Percentiles rank a stretch among this genome's conserved stretches.
These are phyloP conservation scores for Rhinogobius similis DNA, from an alignment of 2,113 vertebrate species.

Conservation along the genomic window DNA sequence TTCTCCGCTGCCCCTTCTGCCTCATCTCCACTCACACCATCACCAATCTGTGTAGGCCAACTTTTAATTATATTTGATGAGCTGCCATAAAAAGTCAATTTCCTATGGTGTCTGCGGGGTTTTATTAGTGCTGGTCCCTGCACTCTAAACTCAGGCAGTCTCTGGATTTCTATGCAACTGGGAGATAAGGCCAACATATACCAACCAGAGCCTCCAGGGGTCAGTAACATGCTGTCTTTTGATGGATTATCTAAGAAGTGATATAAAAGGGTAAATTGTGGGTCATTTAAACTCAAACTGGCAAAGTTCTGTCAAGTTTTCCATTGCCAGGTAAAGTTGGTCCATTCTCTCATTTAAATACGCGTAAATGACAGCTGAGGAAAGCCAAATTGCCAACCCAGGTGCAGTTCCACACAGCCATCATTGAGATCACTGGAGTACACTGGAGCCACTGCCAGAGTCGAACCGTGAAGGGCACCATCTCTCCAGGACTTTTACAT, in stretches of 20 bases:
- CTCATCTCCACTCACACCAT: constrained; percentile 24
- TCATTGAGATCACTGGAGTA: no score
- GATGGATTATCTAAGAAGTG: no score
- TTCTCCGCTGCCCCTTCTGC: constrained; percentile 26
- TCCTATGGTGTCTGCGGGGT: constrained; percentile 39
- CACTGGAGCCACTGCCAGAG: no score
- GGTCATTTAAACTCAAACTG: no score
- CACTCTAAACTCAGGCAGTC: background rate
- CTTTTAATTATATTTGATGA: constrained; percentile 74
- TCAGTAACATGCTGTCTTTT: background rate
- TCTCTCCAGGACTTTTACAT: background rate
- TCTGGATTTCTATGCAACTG: background rate
- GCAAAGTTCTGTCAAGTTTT: no score
- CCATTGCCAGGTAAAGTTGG: no score
- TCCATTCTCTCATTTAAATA: background rate
- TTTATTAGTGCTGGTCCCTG: constrained; percentile 42
- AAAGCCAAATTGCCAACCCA: no score
- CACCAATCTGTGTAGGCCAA: constrained; percentile 38
- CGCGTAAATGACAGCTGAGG: background rate
- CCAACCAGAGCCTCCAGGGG: background rate
- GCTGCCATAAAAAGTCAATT: constrained; percentile 69
- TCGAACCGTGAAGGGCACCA: background rate
- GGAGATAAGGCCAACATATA: background rate
- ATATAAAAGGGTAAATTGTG: no score
- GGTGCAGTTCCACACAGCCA: no score